Evolutionary conservation across 2,888 invertebrate genomes (phyloP).

Genomic region (Abrostola tripartita): DNA sequence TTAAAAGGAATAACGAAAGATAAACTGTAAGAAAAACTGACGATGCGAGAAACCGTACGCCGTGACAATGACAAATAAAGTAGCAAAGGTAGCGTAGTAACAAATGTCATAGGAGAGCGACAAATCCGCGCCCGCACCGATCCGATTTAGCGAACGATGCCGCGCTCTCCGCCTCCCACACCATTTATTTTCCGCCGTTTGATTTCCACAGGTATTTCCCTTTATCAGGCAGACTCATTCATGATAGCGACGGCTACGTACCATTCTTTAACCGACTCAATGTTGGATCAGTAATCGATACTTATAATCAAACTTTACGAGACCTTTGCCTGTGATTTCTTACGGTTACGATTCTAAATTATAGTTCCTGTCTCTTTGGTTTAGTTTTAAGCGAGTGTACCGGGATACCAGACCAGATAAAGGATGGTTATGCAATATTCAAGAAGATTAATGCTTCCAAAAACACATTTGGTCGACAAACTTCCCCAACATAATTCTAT

Average conservation of each 20-base stretch:
- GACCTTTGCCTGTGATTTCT: conserved; percentile 36
- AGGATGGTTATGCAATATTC: conserved; percentile 24
- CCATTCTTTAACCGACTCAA: conserved; percentile 56
- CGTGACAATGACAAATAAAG: conserved; percentile 74
- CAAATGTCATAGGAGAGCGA: conserved; percentile 75
- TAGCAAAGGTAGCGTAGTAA: conserved; percentile 67
- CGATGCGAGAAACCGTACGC: conserved; percentile 53
- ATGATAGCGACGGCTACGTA: conserved; percentile 60
- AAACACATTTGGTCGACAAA: conserved; percentile 56
- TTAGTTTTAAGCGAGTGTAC: conserved; percentile 13
- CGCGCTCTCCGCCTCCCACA: conserved; percentile 46
- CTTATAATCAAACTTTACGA: conserved; percentile 50
- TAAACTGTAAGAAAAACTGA: conserved; percentile 43
- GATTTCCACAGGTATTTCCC: conserved; percentile 74
- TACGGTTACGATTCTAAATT: conserved; percentile 27
- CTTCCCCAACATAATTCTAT: conserved; percentile 61
- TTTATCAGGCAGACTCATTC: conserved; percentile 76
- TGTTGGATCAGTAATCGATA: conserved; percentile 41
- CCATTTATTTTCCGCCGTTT: conserved; percentile 75
- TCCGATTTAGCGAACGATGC: conserved; percentile 60
- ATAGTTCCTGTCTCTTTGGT: conserved; percentile 13
- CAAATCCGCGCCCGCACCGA: conserved; percentile 61
- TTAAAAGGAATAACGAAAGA: conserved; percentile 27
- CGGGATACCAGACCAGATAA: conserved; percentile 13
- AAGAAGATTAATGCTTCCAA: conserved; percentile 44